Percentiles rank a stretch among this genome's conserved stretches.
Evolutionary conservation across 2,113 vertebrate genomes (phyloP).

Genomic region (Pristiophorus japonicus): DNA sequence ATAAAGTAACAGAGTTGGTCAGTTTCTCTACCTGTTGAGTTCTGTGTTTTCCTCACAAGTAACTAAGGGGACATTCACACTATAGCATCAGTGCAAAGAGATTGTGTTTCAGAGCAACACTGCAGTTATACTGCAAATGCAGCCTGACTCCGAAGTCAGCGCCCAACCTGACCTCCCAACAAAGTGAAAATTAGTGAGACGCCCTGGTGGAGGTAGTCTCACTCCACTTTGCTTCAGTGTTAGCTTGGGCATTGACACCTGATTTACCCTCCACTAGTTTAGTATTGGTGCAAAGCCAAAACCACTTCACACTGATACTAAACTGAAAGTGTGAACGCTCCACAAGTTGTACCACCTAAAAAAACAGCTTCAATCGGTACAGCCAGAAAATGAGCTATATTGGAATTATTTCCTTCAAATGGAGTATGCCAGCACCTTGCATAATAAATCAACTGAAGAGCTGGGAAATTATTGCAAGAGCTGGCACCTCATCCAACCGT

Average conservation of each 20-base stretch:
- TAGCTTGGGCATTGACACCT: neutral
- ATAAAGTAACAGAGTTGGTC: neutral
- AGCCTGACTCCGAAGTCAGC: neutral
- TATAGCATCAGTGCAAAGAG: neutral
- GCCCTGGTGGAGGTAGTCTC: too few relatives aligned
- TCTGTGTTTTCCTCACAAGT: neutral
- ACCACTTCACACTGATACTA: too few relatives aligned
- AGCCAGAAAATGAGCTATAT: neutral
- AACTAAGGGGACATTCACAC: neutral
- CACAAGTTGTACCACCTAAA: neutral
- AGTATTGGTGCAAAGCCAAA: too few relatives aligned
- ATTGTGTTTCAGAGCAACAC: neutral
- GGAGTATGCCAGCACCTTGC: neutral
- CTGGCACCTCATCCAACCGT: neutral
- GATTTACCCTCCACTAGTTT: neutral
- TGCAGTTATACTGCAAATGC: neutral
- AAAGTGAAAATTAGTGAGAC: neutral
- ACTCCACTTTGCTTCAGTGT: neutral
- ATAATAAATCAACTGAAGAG: neutral
- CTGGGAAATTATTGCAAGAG: neutral
- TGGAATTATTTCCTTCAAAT: neutral
- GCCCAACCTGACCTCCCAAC: neutral
- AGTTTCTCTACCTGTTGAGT: neutral
- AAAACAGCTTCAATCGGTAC: neutral
- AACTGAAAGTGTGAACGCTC: too few relatives aligned